Conservation (phyloP, 2,113 vertebrate species). For the Cynoglossus semilaevis region DNA sequence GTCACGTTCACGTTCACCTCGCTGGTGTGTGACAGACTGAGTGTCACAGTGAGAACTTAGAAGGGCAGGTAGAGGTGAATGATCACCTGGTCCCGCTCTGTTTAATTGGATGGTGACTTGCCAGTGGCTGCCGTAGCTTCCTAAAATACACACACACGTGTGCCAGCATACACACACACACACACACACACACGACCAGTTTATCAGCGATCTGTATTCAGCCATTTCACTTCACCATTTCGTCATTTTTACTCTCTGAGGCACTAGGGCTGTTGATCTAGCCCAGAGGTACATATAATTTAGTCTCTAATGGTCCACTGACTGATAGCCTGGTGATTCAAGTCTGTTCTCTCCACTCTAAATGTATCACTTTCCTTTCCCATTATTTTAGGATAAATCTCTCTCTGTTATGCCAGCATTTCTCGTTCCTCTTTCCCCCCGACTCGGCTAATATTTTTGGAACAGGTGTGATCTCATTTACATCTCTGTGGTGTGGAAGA, state of each 20-base stretch:
- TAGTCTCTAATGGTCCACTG: slow-evolving; percentile 19
- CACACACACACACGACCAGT: slow-evolving; percentile 14
- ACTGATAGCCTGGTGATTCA: slow-evolving; percentile 18
- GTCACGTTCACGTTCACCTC: no score
- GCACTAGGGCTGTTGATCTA: slow-evolving; percentile 23
- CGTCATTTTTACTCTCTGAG: slow-evolving; percentile 18
- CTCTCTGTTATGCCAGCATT: background rate
- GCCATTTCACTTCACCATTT: slow-evolving; percentile 41
- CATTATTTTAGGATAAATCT: background rate
- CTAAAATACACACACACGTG: background rate
- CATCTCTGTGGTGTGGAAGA: slow-evolving; percentile 5
- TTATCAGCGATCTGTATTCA: slow-evolving; percentile 26
- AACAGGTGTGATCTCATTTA: slow-evolving; percentile 18
- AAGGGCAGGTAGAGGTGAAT: slow-evolving; percentile 59
- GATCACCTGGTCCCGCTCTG: slow-evolving; percentile 50
- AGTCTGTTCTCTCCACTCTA: background rate
- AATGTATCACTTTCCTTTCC: background rate
- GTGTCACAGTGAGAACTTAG: slow-evolving; percentile 15
- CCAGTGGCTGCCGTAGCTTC: slow-evolving; percentile 36
- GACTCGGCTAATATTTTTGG: slow-evolving; percentile 17
- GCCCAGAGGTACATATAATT: slow-evolving; percentile 12
- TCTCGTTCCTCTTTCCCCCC: background rate
- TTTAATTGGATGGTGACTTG: slow-evolving; percentile 49
- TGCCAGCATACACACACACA: background rate
- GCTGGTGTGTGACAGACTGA: background rate